These are phyloP conservation scores for Vulpes vulpes DNA, from an alignment of 2,113 vertebrate genomes.

Conservation along the genomic window DNA sequence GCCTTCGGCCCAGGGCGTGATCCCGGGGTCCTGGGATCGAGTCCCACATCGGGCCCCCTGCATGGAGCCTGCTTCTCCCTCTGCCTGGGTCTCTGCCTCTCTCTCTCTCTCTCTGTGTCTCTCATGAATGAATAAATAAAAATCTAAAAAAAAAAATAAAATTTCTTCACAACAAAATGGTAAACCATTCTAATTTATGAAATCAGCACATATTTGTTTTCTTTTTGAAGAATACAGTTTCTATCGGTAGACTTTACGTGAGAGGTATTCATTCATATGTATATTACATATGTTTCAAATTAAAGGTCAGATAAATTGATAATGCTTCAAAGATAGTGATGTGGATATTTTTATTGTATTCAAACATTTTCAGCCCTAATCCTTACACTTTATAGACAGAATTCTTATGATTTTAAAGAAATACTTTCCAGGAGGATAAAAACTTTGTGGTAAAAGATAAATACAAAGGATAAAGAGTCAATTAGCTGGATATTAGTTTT, in stretches of 20 bases:
- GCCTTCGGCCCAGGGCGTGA: no score
- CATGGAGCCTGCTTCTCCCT: no score
- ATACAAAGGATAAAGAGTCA: background rate
- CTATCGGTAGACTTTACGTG: background rate
- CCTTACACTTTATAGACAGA: background rate
- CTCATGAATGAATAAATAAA: no score
- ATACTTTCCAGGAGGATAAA: constrained; percentile 20
- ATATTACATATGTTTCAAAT: background rate
- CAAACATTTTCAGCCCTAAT: background rate
- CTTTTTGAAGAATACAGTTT: background rate
- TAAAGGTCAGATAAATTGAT: background rate
- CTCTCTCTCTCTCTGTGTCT: no score
- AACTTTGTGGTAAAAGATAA: constrained; percentile 25
- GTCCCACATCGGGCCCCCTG: no score
- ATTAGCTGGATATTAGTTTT: constrained; percentile 66
- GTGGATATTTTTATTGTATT: background rate
- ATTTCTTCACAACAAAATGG: background rate
- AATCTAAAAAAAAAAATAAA: no score
- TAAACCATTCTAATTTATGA: background rate
- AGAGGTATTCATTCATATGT: background rate
- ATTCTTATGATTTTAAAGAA: constrained; percentile 25
- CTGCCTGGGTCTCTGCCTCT: no score
- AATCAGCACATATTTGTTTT: background rate
- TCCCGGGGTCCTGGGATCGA: no score
- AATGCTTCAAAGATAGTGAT: background rate